Percentiles rank a stretch among this genome's conserved stretches.
Conservation (phyloP, 2,797 vertebrate genomes). For the Pangasius macronema region DNA sequence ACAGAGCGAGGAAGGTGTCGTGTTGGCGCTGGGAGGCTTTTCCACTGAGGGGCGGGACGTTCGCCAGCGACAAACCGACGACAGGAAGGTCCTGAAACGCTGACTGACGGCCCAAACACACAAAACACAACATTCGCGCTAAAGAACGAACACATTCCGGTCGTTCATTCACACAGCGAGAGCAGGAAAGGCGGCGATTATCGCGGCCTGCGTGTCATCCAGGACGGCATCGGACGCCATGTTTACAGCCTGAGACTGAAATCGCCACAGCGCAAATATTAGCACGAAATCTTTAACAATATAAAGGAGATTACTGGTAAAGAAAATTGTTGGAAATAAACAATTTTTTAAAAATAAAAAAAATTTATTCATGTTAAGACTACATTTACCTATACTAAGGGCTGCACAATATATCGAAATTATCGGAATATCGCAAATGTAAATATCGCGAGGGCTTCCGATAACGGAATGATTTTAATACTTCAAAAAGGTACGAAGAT, state of each 20-base stretch:
- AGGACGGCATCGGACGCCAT: not conserved
- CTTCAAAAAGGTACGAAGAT: no score
- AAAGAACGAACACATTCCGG: constrained; percentile 32
- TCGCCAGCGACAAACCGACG: constrained; percentile 32
- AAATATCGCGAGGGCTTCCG: no score
- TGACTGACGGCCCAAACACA: constrained; percentile 39
- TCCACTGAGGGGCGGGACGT: constrained; percentile 14
- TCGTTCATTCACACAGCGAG: constrained; percentile 28
- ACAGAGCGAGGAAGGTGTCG: not conserved
- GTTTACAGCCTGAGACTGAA: not conserved
- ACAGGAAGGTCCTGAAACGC: constrained; percentile 48
- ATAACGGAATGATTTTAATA: no score
- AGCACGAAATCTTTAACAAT: not conserved
- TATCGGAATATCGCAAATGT: no score
- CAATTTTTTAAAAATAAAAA: no score
- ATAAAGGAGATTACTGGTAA: not conserved
- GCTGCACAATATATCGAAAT: no score
- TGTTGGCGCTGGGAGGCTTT: not conserved
- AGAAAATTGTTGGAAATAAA: not conserved
- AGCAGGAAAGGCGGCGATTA: constrained; percentile 35
- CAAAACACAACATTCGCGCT: constrained; percentile 25
- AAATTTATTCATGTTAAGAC: no score
- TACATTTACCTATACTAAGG: no score
- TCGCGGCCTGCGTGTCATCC: constrained; percentile 6
- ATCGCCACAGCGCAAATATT: not conserved